Conservation (phyloP, 2,888 invertebrate genomes). For the Iphiclides podalirius region DNA sequence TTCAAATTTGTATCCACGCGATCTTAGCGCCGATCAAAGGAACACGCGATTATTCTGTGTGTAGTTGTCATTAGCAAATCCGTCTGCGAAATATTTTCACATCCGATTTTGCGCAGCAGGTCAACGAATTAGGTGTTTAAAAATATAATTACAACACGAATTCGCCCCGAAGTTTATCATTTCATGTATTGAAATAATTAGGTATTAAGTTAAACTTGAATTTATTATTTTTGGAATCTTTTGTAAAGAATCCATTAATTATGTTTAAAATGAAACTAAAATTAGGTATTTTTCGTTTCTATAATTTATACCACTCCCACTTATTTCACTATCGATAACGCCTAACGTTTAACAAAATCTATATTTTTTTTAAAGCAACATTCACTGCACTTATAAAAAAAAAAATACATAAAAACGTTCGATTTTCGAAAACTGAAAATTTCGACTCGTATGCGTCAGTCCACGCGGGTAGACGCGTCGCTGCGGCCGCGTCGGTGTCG, state of each 20-base stretch:
- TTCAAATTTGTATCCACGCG: neutral
- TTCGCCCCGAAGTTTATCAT: neutral
- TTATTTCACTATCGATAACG: slow-evolving; percentile 38
- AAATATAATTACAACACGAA: slow-evolving; percentile 15
- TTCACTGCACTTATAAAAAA: slow-evolving; percentile 29
- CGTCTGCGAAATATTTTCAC: slow-evolving; percentile 56
- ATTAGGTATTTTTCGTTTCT: neutral
- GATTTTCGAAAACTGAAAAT: slow-evolving; percentile 42
- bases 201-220: too few relatives aligned
- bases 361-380: too few relatives aligned
- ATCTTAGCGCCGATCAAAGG: slow-evolving; percentile 17
- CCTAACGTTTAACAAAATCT: too few relatives aligned
- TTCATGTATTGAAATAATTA: too few relatives aligned
- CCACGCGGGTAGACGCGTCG: slow-evolving; percentile 57
- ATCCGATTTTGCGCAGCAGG: slow-evolving; percentile 48
- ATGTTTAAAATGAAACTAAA: too few relatives aligned
- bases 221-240: too few relatives aligned
- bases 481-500: slow-evolving; percentile 53
- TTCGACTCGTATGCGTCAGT: slow-evolving; percentile 44
- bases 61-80: slow-evolving; percentile 51
- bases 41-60: slow-evolving; percentile 32
- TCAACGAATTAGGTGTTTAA: slow-evolving; percentile 55
- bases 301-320: slow-evolving; percentile 32
- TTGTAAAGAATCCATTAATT: too few relatives aligned
- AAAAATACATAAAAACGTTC: slow-evolving; percentile 31